A percentile compares a stretch with the other conserved stretches of the same genome.
These are phyloP conservation scores for Vollenhovia emeryi DNA, from an alignment of 1,140 invertebrate genomes.

Conservation along the genomic window DNA sequence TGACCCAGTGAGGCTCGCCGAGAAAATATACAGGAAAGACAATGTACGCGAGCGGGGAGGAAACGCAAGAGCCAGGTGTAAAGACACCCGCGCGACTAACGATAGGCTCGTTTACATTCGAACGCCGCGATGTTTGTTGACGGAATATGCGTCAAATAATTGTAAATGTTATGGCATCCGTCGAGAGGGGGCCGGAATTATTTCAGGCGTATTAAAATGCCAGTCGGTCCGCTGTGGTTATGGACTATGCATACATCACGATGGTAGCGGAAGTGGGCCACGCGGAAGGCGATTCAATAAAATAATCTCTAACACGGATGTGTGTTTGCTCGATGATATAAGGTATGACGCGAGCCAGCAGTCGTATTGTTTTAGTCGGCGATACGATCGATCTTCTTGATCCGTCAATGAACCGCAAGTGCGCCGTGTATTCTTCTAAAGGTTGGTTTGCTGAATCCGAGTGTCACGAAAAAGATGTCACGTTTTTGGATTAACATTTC, in stretches of 20 bases:
- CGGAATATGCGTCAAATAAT: conserved; percentile 45
- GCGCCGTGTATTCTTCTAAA: neutral
- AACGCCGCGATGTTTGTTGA: conserved; percentile 24
- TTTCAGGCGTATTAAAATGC: conserved; percentile 38
- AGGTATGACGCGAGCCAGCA: neutral
- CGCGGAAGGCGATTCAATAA: conserved; percentile 10
- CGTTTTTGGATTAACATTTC: neutral
- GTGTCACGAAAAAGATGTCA: no score
- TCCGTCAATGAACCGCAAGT: neutral
- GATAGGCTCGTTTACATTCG: conserved; percentile 29
- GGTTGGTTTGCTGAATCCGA: neutral
- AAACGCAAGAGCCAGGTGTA: neutral
- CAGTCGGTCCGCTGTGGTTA: neutral
- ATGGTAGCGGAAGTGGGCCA: neutral
- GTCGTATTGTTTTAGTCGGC: neutral
- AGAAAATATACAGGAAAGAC: conserved; percentile 39
- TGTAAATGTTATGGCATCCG: conserved; percentile 42
- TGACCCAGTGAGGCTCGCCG: conserved; percentile 24
- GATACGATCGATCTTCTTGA: neutral
- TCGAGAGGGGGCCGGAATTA: neutral
- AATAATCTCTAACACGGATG: conserved; percentile 1
- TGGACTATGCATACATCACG: neutral
- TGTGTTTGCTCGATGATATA: neutral
- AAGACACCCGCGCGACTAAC: conserved; percentile 22
- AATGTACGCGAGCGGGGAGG: conserved; percentile 36